A percentile compares a stretch with the other conserved stretches of the same genome.
phyloP scores from a whole-genome alignment of 2,888 invertebrate species.

The Sphaerophoria rueppellii region DNA sequence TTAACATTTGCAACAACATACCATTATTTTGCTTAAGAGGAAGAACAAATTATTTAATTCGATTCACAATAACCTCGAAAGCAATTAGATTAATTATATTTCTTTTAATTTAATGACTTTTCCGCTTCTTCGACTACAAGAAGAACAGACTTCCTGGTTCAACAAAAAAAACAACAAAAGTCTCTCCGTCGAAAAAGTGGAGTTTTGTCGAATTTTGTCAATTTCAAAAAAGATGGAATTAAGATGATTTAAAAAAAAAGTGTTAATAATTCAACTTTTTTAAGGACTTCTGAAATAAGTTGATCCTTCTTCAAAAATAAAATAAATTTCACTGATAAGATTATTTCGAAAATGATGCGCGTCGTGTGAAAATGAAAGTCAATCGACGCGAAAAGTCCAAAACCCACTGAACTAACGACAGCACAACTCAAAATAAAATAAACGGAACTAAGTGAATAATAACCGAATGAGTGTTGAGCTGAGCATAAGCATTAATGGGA shows the following conservation, averaged over 20 bases:
- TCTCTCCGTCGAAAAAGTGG: neutral
- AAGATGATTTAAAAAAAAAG: neutral
- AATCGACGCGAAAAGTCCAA: conserved; percentile 11
- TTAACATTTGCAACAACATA: too few relatives aligned
- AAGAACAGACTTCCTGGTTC: neutral
- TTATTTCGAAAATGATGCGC: neutral
- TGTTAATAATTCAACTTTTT: neutral
- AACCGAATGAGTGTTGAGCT: neutral
- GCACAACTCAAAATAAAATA: conserved; percentile 9
- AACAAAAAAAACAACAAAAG: neutral
- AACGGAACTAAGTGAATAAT: conserved; percentile 13
- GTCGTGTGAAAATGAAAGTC: neutral
- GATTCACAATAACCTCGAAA: neutral
- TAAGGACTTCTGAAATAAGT: neutral
- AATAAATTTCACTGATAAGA: conserved; percentile 6
- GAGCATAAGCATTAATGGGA: conserved; percentile 13
- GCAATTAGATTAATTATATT: conserved; percentile 6
- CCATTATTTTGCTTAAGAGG: neutral
- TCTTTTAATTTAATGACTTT: neutral
- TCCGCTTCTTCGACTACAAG: neutral
- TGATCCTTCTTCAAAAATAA: neutral
- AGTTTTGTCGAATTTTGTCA: neutral
- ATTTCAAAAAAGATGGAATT: neutral
- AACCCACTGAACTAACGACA: conserved; percentile 20
- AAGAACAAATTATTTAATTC: neutral